Evolutionary conservation across 2,113 vertebrate genomes (phyloP).

Genomic region (Neodon shergylaensis): DNA sequence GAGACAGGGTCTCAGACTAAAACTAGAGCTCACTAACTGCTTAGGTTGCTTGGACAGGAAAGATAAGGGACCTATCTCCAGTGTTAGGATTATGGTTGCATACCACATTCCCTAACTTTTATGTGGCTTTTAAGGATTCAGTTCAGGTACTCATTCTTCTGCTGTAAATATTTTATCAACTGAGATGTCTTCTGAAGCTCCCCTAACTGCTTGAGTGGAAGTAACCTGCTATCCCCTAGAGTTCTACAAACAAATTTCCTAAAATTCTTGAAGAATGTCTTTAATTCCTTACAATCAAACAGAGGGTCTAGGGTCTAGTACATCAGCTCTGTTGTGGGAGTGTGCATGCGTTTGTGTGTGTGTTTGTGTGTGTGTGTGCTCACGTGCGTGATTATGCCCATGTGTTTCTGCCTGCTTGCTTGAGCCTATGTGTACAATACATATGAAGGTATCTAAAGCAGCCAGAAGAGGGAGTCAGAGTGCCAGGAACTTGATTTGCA

Average conservation of each 20-base stretch:
- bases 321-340: not conserved
- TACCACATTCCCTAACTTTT: not conserved
- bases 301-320: not conserved
- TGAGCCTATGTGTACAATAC: not conserved
- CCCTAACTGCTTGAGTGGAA: not conserved
- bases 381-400: fast-evolving
- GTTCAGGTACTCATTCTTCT: not conserved
- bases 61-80: not conserved
- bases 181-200: not conserved
- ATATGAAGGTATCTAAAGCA: not conserved
- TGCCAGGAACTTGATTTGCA: not conserved
- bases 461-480: not conserved
- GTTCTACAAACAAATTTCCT: not conserved
- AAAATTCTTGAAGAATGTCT: not conserved
- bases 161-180: not conserved
- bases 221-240: not conserved
- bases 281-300: not conserved
- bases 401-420: not conserved
- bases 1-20: not conserved
- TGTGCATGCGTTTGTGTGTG: not conserved
- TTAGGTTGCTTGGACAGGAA: not conserved
- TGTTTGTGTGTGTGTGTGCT: not conserved
- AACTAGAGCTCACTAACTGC: not conserved
- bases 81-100: not conserved
- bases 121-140: not conserved